Percentiles rank a stretch among this genome's conserved stretches.
phyloP scores from a whole-genome alignment of 2,888 invertebrate genomes.

The Itoplectis maculator region DNA sequence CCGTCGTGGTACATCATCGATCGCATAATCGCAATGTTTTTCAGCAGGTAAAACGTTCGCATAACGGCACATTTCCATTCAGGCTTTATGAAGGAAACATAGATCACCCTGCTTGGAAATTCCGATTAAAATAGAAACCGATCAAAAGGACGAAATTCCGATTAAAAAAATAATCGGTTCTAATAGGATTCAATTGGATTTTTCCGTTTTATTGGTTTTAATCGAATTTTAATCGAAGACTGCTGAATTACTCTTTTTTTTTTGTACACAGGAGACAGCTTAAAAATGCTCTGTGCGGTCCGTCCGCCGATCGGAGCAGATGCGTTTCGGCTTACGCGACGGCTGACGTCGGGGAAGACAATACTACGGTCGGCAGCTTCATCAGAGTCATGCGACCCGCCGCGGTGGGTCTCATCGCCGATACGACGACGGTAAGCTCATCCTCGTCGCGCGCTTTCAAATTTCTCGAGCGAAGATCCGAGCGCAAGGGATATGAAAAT shows the following conservation, averaged over 20 bases:
- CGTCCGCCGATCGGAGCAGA: conserved; percentile 69
- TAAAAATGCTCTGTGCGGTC: conserved; percentile 74
- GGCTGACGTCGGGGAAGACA: conserved; percentile 71
- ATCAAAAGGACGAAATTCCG: too few species aligned
- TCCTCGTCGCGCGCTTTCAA: conserved; percentile 9
- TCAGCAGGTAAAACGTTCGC: conserved; percentile 73
- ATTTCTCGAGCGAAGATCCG: conserved; percentile 12
- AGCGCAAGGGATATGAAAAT: conserved; percentile 29
- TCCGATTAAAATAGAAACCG: too few species aligned
- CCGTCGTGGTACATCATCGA: conserved; percentile 77
- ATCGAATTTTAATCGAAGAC: too few species aligned
- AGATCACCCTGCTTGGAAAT: too few species aligned
- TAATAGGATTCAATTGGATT: too few species aligned
- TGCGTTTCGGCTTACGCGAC: conserved; percentile 69
- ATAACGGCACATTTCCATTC: too few species aligned
- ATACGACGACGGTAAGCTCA: conserved; percentile 77
- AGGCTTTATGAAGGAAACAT: too few species aligned
- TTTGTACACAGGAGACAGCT: conserved; percentile 69
- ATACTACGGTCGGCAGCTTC: conserved; percentile 74
- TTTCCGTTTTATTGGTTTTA: too few species aligned
- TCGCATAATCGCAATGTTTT: conserved; percentile 74
- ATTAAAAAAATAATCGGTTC: too few species aligned
- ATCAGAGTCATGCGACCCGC: conserved; percentile 77
- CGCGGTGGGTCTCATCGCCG: conserved; percentile 78
- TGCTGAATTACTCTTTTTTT: conserved; percentile 8